Evolutionary conservation across 2,888 invertebrate genomes (phyloP), one percentile per base, ranked within the genome.

Genomic region (Hydrotaea cyrtoneurina): DNA sequence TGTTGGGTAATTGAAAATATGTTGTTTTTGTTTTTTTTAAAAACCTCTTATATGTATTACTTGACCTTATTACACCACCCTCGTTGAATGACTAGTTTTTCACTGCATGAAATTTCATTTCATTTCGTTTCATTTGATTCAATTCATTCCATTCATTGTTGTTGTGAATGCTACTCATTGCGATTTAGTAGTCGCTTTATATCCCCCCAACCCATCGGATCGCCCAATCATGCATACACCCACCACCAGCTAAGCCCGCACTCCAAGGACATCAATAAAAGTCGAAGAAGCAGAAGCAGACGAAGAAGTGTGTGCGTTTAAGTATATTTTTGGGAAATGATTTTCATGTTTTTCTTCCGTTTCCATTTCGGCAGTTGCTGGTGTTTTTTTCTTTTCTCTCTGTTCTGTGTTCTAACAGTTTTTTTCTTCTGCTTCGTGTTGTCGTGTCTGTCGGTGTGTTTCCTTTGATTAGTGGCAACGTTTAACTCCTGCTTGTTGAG

Each of bases 271-370:
- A 55, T 55, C 15, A 19, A n/a, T 26, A 75, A 62, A 59, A 39
- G 53, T 2, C 15, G 50, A 50, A n/a, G 50, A n/a, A 50, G 13
- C n/a, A 2, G 0, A 43, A 19, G n/a, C 13, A n/a, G 21, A 1
- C 4, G n/a, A 55, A 23, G 23, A 50, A 66, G 19, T 81, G 77
- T 80, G 26, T 59, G 66, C 62, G 71, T 76, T 80, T 80, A 55
- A 80, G 71, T 62, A 55, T 78, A 62, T 78, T 82, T 86, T 80
- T 71, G 75, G 69, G 78, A 84, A 84, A 78, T 80, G 62, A 53
- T 81, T 84, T 79, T 53, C 75, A 57, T 72, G 50, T 46, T 55
- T 66, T 76, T 78, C 73, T 62, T 78, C 59, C 59, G 15, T 59
- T 59, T 59, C 10, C 17, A 55, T 55, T 59, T 59, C 26, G 15